Base-by-base conservation (phyloP, 1,140 invertebrate genomes). In the Stegodyphus mimosarum region DNA sequence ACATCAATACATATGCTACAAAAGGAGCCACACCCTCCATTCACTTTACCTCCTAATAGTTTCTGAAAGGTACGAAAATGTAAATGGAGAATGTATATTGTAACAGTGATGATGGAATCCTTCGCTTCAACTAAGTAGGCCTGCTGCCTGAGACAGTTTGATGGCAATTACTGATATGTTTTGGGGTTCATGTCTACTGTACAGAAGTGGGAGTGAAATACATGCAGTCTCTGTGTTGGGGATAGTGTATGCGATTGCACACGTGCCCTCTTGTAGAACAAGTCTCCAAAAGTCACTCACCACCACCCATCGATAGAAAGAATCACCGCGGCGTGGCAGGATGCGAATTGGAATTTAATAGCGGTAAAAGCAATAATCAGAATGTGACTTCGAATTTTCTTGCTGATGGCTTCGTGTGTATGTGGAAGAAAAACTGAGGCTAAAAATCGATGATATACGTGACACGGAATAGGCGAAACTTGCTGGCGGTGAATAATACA, bases 381-480 rank as follows among this genome's bases (percentile, higher is more conserved):
- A 74, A 83, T 73, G 50, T 72, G 79, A 72, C 52, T 60, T 63
- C 9, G 55, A 78, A 7, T 52, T 7, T 64, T 48, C n/a, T 83
- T 51, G 52, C 66, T 64, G 70, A 52, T 48, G 71, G 49, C 33
- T 83, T 51, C 69, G n/a, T 60, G 18, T 10, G 11, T 11, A 50
- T 63, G 64, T 18, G 60, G 15, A 48, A n/a, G 64, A 53, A 75
- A 33, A 33, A 52, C 48, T n/a, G 48, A 17, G 50, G 17, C 11
- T 17, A 52, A 69, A 83, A 83, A 83, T 83, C 72, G 81, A 83
- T 83, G 18, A 49, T 17, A 18, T 75, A 83, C 81, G 81, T 83
- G 81, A 83, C 72, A 75, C 55, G 73, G 81, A 83, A 83, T 83
- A 83, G 81, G 81, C 81, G 81, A 83, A 83, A 18, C 60, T 64